Conservation (phyloP, 1,140 invertebrate species). For the Drosophila insularis region DNA sequence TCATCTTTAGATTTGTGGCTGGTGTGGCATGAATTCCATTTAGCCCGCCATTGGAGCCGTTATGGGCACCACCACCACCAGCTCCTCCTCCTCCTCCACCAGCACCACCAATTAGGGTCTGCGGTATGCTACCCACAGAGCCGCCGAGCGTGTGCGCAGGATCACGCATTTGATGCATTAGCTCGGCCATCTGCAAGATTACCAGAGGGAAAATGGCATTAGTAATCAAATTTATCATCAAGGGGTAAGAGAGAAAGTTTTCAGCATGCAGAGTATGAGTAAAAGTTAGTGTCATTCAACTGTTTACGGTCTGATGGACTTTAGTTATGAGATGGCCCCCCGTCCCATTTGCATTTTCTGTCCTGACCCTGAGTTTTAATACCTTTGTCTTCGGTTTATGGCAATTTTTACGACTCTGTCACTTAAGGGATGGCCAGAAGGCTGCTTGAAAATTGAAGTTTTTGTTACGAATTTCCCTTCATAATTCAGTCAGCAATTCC, state of each 20-base stretch:
- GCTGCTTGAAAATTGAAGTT: slow-evolving; percentile 1
- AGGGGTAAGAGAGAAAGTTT: background rate
- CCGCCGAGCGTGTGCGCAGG: slow-evolving; percentile 79
- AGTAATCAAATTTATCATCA: slow-evolving; percentile 12
- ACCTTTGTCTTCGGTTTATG: slow-evolving; percentile 60
- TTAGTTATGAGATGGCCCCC: slow-evolving; percentile 4
- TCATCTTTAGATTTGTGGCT: slow-evolving; percentile 77
- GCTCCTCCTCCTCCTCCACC: slow-evolving; percentile 34
- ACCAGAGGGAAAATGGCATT: background rate
- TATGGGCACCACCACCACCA: slow-evolving; percentile 12
- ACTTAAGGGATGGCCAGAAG: slow-evolving; percentile 42
- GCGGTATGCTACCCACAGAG: slow-evolving; percentile 80
- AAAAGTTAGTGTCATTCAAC: slow-evolving; percentile 21
- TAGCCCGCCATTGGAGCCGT: slow-evolving; percentile 48
- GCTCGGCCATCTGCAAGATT: slow-evolving; percentile 75
- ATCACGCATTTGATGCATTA: slow-evolving; percentile 82
- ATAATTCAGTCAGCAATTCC: slow-evolving; percentile 36
- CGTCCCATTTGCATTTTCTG: slow-evolving; percentile 18
- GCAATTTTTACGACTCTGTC: slow-evolving; percentile 48
- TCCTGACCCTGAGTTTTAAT: slow-evolving; percentile 41
- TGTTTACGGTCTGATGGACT: slow-evolving; percentile 16
- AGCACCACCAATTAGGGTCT: slow-evolving; percentile 71
- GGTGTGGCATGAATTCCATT: slow-evolving; percentile 75
- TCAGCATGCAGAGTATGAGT: slow-evolving; percentile 39
- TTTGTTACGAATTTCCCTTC: slow-evolving; percentile 17